Base-by-base conservation (phyloP, 37 sponge, comb jelly and placozoan species). In the Axinella damicornis region DNA sequence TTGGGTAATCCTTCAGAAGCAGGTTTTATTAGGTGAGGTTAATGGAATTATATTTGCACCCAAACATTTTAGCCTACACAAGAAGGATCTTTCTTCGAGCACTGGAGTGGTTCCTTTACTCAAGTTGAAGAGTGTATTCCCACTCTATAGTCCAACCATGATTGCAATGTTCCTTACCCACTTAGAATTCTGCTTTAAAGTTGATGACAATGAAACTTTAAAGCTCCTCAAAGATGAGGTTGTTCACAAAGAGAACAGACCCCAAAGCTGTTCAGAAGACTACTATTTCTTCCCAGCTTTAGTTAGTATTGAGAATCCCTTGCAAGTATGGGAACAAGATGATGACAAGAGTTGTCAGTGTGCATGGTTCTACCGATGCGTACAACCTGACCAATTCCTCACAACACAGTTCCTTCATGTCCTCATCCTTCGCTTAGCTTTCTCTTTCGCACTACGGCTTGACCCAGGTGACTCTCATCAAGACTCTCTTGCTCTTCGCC, bases 1-100 rank as follows among this genome's bases (percentile, higher is more conserved):
- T 32, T 68, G 66, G 70, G 30, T 81, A 19, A 70, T 81, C 19
- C 72, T 81, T 32, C 46, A 70, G 25, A 46, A 25, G 27, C 39
- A 68, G 39, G 69, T 22, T 31, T 71, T 81, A 31, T 59, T 81
- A 1, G 16, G 20, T 54, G 34, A 55, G 28, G 46, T 81, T 38
- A 39, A 81, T 31, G 82, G 57, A 14, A 34, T 46, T n/a, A 19
- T 81, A 28, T 81, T 81, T 81, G 82, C 82, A 53, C 82, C 82
- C 2, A 30, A 24, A n/a, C 0, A 2, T 0, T 81, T 81, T 53
- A 5, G 20, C 0, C 71, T 69, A 6, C 57, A 68, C 30, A n/a
- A n/a, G n/a, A 40, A 30, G n/a, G 25, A 68, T 70, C 15, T 30
- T 39, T 30, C 71, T 0, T 30, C 57, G 18, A 73, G 52, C 24